Conservation (phyloP, 1,140 invertebrate genomes). For the Caenorhabditis remanei region DNA sequence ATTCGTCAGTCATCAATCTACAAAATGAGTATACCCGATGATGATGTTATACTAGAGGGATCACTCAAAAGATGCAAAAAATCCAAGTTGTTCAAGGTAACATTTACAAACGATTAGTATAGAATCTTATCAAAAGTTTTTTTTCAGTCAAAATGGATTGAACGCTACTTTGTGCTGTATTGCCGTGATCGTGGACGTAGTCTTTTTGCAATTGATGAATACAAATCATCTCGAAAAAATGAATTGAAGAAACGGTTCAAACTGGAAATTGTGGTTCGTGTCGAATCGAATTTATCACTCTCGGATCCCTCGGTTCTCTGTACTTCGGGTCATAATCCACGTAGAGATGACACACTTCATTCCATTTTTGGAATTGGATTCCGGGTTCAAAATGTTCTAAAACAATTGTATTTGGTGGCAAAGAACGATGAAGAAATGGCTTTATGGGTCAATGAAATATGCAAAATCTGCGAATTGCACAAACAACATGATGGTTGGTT, state of each 20-base stretch:
- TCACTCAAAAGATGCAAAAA: conserved; percentile 42
- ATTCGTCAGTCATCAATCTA: not conserved
- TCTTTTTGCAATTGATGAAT: conserved; percentile 16
- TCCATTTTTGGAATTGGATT: conserved; percentile 29
- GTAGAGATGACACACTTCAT: not conserved
- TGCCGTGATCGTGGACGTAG: not conserved
- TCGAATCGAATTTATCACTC: conserved; percentile 9
- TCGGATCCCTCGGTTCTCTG: conserved; percentile 7
- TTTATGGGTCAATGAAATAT: conserved; percentile 36
- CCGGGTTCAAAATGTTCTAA: not conserved
- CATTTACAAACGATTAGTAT: not conserved
- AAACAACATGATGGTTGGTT: conserved; percentile 14
- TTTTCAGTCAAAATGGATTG: conserved; percentile 34
- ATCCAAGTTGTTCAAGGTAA: conserved; percentile 47
- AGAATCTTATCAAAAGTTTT: not conserved
- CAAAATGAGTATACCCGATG: conserved; percentile 49
- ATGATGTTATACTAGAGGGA: conserved; percentile 19
- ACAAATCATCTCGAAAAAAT: conserved; percentile 17
- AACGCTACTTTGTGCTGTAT: conserved; percentile 30
- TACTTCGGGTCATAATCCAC: not conserved
- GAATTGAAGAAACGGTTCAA: conserved; percentile 26
- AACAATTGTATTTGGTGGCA: conserved; percentile 42
- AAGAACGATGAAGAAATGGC: conserved; percentile 37
- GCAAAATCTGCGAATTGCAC: conserved; percentile 24
- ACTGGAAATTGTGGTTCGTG: conserved; percentile 1